phyloP scores from a whole-genome alignment of 2,888 invertebrate species.

The Poecilobothrus nobilitatus region DNA sequence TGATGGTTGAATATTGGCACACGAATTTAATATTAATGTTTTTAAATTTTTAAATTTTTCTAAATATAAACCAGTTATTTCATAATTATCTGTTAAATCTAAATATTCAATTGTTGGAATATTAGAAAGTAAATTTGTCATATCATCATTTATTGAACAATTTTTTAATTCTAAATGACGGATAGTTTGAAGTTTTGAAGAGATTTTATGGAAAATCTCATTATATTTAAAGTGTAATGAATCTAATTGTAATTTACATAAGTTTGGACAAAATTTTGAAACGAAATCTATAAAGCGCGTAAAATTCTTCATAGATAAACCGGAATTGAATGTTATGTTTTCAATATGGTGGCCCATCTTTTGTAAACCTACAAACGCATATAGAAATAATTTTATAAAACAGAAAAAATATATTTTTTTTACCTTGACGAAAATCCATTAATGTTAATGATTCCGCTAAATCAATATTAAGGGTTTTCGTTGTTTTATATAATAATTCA shows the following conservation, averaged over 20 bases:
- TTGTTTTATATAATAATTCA: slow-evolving; percentile 16
- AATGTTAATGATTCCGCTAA: slow-evolving; percentile 16
- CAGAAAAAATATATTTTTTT: neutral
- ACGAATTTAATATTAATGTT: slow-evolving; percentile 19
- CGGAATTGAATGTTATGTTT: slow-evolving; percentile 9
- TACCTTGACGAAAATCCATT: slow-evolving; percentile 17
- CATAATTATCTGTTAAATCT: slow-evolving; percentile 18
- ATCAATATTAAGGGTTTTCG: slow-evolving; percentile 17
- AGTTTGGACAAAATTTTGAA: slow-evolving; percentile 18
- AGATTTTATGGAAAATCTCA: slow-evolving; percentile 12
- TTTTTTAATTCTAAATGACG: slow-evolving; percentile 14
- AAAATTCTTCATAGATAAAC: slow-evolving; percentile 3
- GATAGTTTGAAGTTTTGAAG: slow-evolving; percentile 15
- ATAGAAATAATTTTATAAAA: neutral
- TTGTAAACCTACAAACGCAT: slow-evolving; percentile 5
- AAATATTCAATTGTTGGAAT: slow-evolving; percentile 16
- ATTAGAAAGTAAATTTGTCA: slow-evolving; percentile 10
- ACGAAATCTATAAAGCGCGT: slow-evolving; percentile 20
- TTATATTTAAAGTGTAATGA: slow-evolving; percentile 9
- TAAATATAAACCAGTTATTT: slow-evolving; percentile 20
- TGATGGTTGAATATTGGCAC: slow-evolving; percentile 18
- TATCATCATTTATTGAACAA: slow-evolving; percentile 17
- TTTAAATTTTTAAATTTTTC: slow-evolving; percentile 15
- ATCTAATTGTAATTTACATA: slow-evolving; percentile 16
- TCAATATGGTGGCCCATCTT: slow-evolving; percentile 17